Evolutionary conservation across 2,797 vertebrate genomes (phyloP).

Genomic region (Gymnoscopelus braueri): DNA sequence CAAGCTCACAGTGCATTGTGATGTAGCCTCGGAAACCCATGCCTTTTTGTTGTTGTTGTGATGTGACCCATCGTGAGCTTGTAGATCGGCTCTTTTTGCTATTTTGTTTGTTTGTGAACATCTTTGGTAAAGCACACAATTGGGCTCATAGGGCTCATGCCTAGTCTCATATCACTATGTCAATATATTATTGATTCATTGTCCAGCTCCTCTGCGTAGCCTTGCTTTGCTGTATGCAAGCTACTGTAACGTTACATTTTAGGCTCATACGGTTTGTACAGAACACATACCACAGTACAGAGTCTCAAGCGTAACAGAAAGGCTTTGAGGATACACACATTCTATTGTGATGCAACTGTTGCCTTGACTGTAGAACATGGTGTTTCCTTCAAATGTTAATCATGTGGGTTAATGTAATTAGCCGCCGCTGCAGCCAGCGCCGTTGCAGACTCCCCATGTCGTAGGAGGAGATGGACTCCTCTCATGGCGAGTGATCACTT

Average conservation of each 20-base stretch:
- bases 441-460: conserved; percentile 55
- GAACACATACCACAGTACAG: background rate
- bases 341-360: conserved; percentile 57
- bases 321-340: conserved; percentile 3
- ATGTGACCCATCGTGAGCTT: too few species aligned
- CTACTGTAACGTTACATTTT: conserved; percentile 16
- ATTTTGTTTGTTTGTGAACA: too few species aligned
- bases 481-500: conserved; percentile 69
- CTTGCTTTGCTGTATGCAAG: conserved; percentile 23
- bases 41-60: too few species aligned
- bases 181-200: too few species aligned
- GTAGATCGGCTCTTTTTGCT: too few species aligned
- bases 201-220: too few species aligned
- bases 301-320: conserved; percentile 12
- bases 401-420: conserved; percentile 66
- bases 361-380: conserved; percentile 45
- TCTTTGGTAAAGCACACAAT: too few species aligned
- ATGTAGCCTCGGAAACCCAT: too few species aligned
- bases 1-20: too few species aligned
- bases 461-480: conserved; percentile 70
- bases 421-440: conserved; percentile 61
- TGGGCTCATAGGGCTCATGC: too few species aligned
- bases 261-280: too few species aligned
- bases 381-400: conserved; percentile 72
- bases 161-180: too few species aligned